Evolutionary conservation across 2,797 vertebrate species (phyloP).

Genomic region (Iguana delicatissima): DNA sequence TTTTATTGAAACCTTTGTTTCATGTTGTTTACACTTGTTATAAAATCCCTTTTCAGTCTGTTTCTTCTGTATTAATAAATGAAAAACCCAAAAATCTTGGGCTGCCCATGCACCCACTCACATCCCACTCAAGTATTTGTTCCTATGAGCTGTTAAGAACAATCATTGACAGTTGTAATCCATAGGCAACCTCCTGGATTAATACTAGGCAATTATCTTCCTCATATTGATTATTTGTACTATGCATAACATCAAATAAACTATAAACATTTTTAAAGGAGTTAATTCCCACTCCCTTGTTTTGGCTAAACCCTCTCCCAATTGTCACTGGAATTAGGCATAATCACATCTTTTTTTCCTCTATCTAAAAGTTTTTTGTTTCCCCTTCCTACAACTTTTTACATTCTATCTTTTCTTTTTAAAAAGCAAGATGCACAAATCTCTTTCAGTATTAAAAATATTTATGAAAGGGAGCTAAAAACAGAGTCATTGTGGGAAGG

Average conservation of each 20-base stretch:
- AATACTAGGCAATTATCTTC: not conserved
- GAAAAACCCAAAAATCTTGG: conserved; percentile 23
- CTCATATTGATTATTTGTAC: not conserved
- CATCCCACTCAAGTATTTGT: not conserved
- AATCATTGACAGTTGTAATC: not conserved
- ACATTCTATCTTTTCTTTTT: not conserved
- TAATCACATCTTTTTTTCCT: not conserved
- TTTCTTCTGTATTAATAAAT: not conserved
- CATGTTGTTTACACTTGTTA: conserved; percentile 38
- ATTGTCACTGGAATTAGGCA: not conserved
- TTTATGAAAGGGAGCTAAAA: not conserved
- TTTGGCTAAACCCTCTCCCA: not conserved
- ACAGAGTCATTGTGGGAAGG: not conserved
- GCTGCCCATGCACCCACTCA: not conserved
- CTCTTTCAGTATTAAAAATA: not conserved
- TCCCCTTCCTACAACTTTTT: not conserved
- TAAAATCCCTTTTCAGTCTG: not conserved
- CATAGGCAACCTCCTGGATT: not conserved
- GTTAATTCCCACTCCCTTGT: not conserved
- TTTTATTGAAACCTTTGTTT: conserved; percentile 19
- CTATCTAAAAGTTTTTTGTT: not conserved
- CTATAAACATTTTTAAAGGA: not conserved
- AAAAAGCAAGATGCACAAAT: not conserved
- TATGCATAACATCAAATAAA: not conserved
- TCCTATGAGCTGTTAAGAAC: not conserved